phyloP scores from a whole-genome alignment of 2,888 invertebrate genomes.

The Merodon equestris region DNA sequence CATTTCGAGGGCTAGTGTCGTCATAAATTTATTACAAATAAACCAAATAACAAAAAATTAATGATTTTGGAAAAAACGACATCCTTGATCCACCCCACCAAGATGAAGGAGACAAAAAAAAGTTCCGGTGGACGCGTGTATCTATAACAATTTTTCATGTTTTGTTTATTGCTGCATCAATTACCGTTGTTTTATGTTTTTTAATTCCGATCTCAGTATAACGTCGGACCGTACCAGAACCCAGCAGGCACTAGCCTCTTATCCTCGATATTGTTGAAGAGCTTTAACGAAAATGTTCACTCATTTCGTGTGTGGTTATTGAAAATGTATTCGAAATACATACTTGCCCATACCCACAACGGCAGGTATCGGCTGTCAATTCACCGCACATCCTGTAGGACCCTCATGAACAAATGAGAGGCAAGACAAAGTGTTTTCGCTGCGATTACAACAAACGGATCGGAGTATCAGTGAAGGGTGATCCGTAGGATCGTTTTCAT shows the following conservation, averaged over 20 bases:
- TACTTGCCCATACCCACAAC: background rate
- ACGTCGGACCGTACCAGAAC: too few species aligned
- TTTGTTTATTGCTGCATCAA: slow-evolving; percentile 50
- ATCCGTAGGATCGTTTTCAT: too few species aligned
- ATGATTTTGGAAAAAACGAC: slow-evolving; percentile 44
- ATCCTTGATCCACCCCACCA: background rate
- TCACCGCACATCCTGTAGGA: slow-evolving; percentile 14
- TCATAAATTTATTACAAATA: slow-evolving; percentile 38
- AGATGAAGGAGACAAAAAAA: slow-evolving; percentile 8
- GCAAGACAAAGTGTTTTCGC: too few species aligned
- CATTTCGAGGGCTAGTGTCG: background rate
- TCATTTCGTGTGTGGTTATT: too few species aligned
- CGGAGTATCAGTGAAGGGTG: too few species aligned
- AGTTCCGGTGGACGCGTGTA: slow-evolving; percentile 19
- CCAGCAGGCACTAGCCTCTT: too few species aligned
- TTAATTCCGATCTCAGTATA: slow-evolving; percentile 26
- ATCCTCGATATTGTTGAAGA: too few species aligned
- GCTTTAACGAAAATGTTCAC: too few species aligned
- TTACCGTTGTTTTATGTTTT: slow-evolving; percentile 41
- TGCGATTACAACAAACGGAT: too few species aligned
- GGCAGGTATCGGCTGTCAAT: slow-evolving; percentile 8
- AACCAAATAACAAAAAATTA: too few species aligned
- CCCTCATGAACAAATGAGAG: too few species aligned
- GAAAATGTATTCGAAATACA: slow-evolving; percentile 1
- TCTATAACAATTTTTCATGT: slow-evolving; percentile 46